Evolutionary conservation across 1,140 invertebrate genomes (phyloP).

Genomic region (Eriocheir sinensis): DNA sequence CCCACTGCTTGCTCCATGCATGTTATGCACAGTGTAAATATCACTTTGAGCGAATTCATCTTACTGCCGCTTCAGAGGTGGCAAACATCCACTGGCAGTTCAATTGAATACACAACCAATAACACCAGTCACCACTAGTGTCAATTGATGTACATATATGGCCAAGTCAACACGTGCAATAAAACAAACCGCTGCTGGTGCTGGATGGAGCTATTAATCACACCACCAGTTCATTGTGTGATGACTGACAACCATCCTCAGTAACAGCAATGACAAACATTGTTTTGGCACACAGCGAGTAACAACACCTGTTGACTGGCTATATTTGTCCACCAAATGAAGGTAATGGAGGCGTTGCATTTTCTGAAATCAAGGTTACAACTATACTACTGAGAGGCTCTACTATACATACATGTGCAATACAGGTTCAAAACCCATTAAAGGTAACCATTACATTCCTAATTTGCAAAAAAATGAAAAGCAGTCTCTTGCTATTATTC

Average conservation of each 20-base stretch:
- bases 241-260: no score
- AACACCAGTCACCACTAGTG: neutral
- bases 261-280: no score
- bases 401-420: constrained; percentile 5
- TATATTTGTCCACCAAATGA: no score
- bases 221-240: no score
- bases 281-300: no score
- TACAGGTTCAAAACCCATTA: neutral
- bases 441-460: neutral
- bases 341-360: no score
- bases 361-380: neutral
- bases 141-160: no score
- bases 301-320: no score
- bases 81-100: neutral
- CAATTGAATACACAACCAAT: neutral
- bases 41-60: neutral
- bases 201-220: no score
- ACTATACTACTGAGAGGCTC: constrained; percentile 23
- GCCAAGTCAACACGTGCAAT: no score
- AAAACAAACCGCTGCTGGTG: no score
- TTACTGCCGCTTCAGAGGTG: neutral
- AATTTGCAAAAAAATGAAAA: neutral
- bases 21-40: neutral
- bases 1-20: neutral
- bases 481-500: no score